A percentile compares a stretch with the other conserved stretches of the same genome.
Evolutionary conservation across 2,113 vertebrate species (phyloP).

Genomic region (Synchiropus splendidus): DNA sequence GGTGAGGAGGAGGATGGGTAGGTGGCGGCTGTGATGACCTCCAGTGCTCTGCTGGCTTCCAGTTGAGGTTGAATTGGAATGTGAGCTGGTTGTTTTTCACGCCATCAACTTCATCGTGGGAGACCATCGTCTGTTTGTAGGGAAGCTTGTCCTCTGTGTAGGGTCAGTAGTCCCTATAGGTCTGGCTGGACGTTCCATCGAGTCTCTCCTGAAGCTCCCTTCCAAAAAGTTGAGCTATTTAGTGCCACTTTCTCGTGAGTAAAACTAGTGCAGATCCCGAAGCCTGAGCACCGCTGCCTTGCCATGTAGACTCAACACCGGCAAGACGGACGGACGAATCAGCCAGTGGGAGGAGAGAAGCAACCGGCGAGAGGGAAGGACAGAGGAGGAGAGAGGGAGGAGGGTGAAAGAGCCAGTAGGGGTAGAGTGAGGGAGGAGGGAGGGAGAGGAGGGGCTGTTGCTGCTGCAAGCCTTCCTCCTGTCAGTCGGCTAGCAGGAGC

Average conservation of each 20-base stretch:
- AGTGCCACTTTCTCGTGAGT: too few species aligned
- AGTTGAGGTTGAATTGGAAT: slow-evolving; percentile 26
- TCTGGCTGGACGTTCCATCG: too few species aligned
- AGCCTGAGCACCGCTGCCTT: too few species aligned
- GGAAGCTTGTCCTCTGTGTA: too few species aligned
- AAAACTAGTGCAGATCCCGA: too few species aligned
- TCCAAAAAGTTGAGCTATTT: too few species aligned
- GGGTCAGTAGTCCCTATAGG: too few species aligned
- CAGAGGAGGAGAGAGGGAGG: slow-evolving; percentile 19
- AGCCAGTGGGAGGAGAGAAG: slow-evolving; percentile 45
- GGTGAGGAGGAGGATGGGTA: slow-evolving; percentile 12
- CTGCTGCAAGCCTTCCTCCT: slow-evolving; percentile 55
- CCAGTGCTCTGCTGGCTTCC: slow-evolving; percentile 22
- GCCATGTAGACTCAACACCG: too few species aligned
- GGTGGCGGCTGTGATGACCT: slow-evolving; percentile 13
- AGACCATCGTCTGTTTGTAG: too few species aligned
- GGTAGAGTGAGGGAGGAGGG: slow-evolving; percentile 21
- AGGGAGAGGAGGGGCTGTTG: slow-evolving; percentile 16
- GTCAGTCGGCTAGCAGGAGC: slow-evolving; percentile 67
- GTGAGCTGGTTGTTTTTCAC: background rate
- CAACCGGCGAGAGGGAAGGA: slow-evolving; percentile 21
- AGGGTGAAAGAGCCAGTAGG: slow-evolving; percentile 48
- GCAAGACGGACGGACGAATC: slow-evolving; percentile 26
- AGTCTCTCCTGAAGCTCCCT: too few species aligned
- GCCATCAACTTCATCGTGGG: too few species aligned